Evolutionary conservation across 1,140 invertebrate species (phyloP).

Genomic region (Tetramorium alpestre): DNA sequence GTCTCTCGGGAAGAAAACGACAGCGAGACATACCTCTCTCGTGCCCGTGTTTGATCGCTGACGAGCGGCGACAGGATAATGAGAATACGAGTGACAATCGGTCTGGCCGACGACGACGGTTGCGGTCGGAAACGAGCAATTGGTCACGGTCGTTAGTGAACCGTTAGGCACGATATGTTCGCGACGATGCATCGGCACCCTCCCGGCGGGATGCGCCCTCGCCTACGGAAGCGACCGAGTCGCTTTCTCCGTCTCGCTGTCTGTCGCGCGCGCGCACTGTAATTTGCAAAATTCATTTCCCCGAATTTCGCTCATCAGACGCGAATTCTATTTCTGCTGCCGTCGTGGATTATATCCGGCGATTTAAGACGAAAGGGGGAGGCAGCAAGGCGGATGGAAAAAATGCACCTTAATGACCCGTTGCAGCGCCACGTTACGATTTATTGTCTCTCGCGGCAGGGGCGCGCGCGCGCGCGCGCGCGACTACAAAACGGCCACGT

Average conservation of each 20-base stretch:
- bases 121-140: conserved; percentile 71
- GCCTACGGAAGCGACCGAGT: neutral
- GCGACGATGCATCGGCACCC: conserved; percentile 3
- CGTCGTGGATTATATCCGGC: conserved; percentile 34
- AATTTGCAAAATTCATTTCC: conserved; percentile 67
- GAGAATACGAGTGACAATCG: conserved; percentile 62
- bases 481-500: conserved; percentile 11
- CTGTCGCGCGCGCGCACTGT: neutral
- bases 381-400: neutral
- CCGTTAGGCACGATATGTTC: conserved; percentile 61
- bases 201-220: conserved; percentile 23
- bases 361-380: no score
- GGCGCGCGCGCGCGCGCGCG: neutral
- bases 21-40: neutral
- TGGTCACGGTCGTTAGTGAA: conserved; percentile 73
- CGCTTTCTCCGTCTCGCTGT: neutral
- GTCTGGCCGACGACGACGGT: conserved; percentile 12
- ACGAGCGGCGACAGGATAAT: conserved; percentile 45
- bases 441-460: conserved; percentile 53
- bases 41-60: neutral
- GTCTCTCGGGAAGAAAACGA: neutral
- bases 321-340: conserved; percentile 46
- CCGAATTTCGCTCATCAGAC: conserved; percentile 29
- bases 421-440: neutral
- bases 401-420: conserved; percentile 57